Percentiles rank a stretch among this genome's conserved stretches.
phyloP scores from a whole-genome alignment of 2,797 vertebrate species.

The Semotilus atromaculatus region DNA sequence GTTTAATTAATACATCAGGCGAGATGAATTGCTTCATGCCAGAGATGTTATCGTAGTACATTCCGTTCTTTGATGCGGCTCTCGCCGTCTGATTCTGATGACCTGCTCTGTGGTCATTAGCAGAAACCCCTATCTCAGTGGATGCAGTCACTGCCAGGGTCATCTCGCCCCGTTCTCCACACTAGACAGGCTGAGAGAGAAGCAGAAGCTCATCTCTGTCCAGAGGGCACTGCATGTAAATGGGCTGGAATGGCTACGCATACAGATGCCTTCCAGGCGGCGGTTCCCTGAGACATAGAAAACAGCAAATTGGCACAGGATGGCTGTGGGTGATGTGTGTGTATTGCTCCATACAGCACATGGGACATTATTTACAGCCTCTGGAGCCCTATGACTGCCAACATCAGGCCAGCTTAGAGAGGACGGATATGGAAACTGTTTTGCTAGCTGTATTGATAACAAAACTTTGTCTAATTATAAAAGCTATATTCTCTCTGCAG shows the following conservation, averaged over 20 bases:
- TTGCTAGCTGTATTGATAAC: background rate
- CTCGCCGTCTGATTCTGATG: constrained; percentile 11
- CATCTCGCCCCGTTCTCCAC: constrained; percentile 38
- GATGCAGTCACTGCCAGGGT: constrained; percentile 51
- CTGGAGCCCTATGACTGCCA: constrained; percentile 31
- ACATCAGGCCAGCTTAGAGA: constrained; percentile 30
- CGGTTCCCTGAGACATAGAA: constrained; percentile 52
- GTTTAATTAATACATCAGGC: constrained; percentile 47
- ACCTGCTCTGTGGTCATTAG: constrained; percentile 55
- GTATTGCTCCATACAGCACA: constrained; percentile 28
- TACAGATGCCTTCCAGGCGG: constrained; percentile 66
- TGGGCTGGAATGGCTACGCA: constrained; percentile 67
- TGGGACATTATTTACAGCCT: constrained; percentile 48
- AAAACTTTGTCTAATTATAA: background rate
- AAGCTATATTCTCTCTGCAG: background rate
- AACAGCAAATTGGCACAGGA: constrained; percentile 64
- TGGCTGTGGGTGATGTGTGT: constrained; percentile 62
- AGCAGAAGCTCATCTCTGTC: constrained; percentile 63
- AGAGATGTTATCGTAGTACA: background rate
- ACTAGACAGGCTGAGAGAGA: constrained; percentile 25
- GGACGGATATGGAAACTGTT: constrained; percentile 3
- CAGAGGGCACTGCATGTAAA: constrained; percentile 68
- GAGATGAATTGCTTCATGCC: constrained; percentile 27
- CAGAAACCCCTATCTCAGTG: constrained; percentile 45
- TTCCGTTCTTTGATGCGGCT: constrained; percentile 24